phyloP scores from a whole-genome alignment of 2,113 vertebrate species.

The Cairina moschata region DNA sequence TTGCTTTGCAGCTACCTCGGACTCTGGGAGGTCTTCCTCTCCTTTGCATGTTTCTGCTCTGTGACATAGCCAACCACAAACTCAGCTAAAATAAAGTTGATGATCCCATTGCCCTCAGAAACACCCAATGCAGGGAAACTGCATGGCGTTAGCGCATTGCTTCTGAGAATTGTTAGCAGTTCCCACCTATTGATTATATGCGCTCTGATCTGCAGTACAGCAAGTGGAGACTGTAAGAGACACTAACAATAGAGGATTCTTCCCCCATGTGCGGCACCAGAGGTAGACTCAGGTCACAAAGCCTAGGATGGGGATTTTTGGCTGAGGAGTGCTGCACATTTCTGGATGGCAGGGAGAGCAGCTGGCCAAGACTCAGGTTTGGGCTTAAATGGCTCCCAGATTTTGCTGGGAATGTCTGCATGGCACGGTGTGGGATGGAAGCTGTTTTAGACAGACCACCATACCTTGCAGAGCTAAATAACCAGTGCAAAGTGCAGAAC shows the following conservation, averaged over 20 bases:
- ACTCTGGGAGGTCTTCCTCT: background rate
- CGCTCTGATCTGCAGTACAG: background rate
- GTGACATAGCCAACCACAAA: background rate
- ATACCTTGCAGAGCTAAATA: background rate
- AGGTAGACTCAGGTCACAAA: background rate
- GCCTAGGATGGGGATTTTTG: background rate
- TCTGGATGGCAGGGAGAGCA: background rate
- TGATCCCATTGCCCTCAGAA: background rate
- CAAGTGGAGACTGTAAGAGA: background rate
- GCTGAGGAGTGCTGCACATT: background rate
- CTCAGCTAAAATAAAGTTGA: background rate
- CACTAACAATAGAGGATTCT: background rate
- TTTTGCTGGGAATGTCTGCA: background rate
- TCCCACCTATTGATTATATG: background rate
- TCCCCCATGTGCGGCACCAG: background rate
- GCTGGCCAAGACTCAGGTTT: background rate
- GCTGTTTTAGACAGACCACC: background rate
- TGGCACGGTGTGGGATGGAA: background rate
- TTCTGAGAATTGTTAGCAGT: background rate
- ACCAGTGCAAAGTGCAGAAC: background rate
- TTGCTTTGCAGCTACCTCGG: background rate
- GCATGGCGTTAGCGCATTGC: background rate
- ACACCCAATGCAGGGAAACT: background rate
- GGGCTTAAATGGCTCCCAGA: background rate
- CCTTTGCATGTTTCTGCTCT: background rate